Conservation (phyloP, 1,140 invertebrate species). For the Drosophila dunni region DNA sequence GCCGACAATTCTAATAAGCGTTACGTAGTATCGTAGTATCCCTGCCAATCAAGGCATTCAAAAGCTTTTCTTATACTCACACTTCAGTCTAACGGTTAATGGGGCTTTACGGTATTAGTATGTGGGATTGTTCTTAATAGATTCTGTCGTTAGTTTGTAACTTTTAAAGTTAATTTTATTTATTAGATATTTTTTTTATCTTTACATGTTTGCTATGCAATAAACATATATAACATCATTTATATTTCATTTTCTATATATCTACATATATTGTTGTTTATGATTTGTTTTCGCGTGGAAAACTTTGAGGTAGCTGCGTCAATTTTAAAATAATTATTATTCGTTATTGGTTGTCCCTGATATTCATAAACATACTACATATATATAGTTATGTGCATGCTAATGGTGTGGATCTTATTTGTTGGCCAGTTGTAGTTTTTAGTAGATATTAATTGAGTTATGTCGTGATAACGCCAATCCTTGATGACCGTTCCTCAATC, state of each 20-base stretch:
- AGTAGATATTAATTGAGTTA: slow-evolving; percentile 16
- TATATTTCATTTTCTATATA: slow-evolving; percentile 48
- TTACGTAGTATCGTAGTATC: neutral
- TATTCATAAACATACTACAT: slow-evolving; percentile 42
- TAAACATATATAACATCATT: slow-evolving; percentile 67
- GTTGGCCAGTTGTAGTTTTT: slow-evolving; percentile 34
- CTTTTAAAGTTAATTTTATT: slow-evolving; percentile 68
- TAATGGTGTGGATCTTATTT: slow-evolving; percentile 29
- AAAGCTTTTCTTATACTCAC: slow-evolving; percentile 51
- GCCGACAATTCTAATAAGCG: slow-evolving; percentile 9
- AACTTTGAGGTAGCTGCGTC: slow-evolving; percentile 67
- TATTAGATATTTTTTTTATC: slow-evolving; percentile 47
- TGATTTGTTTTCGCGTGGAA: slow-evolving; percentile 52
- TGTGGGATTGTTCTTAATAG: slow-evolving; percentile 7
- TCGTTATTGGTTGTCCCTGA: slow-evolving; percentile 58
- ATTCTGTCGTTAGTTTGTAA: slow-evolving; percentile 59
- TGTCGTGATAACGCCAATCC: slow-evolving; percentile 23
- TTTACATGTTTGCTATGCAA: slow-evolving; percentile 76
- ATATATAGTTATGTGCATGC: slow-evolving; percentile 29
- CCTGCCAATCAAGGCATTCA: neutral
- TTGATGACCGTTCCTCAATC: slow-evolving; percentile 29
- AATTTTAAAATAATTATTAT: slow-evolving; percentile 21
- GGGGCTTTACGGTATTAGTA: slow-evolving; percentile 10
- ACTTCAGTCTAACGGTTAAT: slow-evolving; percentile 62
- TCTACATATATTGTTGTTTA: slow-evolving; percentile 13